Base-by-base conservation (phyloP, 2,113 vertebrate species). In the Cettia cetti region DNA sequence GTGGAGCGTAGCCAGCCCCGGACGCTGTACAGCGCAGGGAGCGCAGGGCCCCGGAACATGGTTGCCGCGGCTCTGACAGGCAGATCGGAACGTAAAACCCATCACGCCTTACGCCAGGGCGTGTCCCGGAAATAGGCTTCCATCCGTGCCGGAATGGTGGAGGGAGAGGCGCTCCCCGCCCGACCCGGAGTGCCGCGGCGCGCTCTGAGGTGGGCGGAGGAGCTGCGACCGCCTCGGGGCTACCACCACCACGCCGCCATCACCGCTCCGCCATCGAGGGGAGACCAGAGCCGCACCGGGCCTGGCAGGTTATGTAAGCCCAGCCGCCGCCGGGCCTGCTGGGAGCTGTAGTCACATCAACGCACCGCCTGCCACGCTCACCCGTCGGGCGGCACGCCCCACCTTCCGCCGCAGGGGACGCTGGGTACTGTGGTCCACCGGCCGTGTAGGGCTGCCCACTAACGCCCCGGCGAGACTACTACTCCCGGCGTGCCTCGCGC, bases 371-470 rank as follows among this genome's bases (percentile, higher is more conserved):
- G 75, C 82, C 79, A 82, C 70, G 78, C 59, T 57, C 30, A 79
- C 96, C 98, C 98, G 95, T 98, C 4, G 8, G 4, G 5, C 26
- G 27, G 4, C 2, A 6, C 7, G 27, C 52, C 42, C 23, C 15
- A 40, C n/a, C n/a, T 4, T 21, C 19, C 2, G 10, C 10, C 24
- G 18, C 40, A 13, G 13, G 3, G 5, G 3, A 1, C 10, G 9
- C 39, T 71, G 82, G 91, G 82, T 31, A 11, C 2, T 17, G 71
- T 45, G 74, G 90, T 89, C 75, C 52, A 0, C 0, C 0, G 3
- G 3, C 19, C 0, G 10, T 1, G 0, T 0, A 0, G 1, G 2
- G 1, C 18, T 17, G 9, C 4, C 2, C 1, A 6, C 7, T 5
- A 2, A 0, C 0, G 3, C 26, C 22, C 4, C 2, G 4, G 5